phyloP scores from a whole-genome alignment of 2,888 invertebrate species.

The Tiliacea aurago region DNA sequence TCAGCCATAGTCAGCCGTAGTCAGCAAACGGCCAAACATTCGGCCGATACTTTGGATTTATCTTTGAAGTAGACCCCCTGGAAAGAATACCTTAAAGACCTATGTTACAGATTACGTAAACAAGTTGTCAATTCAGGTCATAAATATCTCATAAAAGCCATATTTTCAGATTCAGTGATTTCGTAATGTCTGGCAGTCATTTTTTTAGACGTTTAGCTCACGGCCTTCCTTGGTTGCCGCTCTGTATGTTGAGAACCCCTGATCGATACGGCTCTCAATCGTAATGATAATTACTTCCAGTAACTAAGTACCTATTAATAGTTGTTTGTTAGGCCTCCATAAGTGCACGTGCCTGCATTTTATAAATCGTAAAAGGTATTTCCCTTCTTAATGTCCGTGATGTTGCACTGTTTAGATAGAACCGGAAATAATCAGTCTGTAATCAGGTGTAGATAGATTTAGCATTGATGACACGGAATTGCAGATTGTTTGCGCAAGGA shows the following conservation, averaged over 20 bases:
- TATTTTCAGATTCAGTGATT: too few species aligned
- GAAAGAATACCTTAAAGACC: background rate
- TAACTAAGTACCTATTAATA: slow-evolving; percentile 17
- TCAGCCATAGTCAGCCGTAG: too few species aligned
- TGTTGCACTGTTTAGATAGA: slow-evolving; percentile 3
- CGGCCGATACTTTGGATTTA: too few species aligned
- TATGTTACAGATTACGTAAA: background rate
- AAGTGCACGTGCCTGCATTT: slow-evolving; percentile 40
- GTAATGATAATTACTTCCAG: slow-evolving; percentile 38
- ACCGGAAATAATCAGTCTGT: slow-evolving; percentile 30
- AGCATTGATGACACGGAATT: slow-evolving; percentile 10
- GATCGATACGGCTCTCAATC: slow-evolving; percentile 12
- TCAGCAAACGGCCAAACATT: too few species aligned
- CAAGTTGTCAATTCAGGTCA: background rate
- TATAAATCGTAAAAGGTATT: slow-evolving; percentile 39
- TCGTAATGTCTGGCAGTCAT: background rate
- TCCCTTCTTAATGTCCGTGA: slow-evolving; percentile 13
- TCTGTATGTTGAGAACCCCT: slow-evolving; percentile 11
- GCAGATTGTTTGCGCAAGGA: too few species aligned
- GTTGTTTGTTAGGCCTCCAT: slow-evolving; percentile 9
- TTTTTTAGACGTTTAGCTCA: too few species aligned
- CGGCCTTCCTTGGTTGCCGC: background rate
- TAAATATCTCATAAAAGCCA: too few species aligned
- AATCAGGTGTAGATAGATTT: slow-evolving; percentile 5
- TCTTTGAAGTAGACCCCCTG: too few species aligned